Evolutionary conservation across 2,797 vertebrate species (phyloP).

Genomic region (Zenarchopterus dispar): DNA sequence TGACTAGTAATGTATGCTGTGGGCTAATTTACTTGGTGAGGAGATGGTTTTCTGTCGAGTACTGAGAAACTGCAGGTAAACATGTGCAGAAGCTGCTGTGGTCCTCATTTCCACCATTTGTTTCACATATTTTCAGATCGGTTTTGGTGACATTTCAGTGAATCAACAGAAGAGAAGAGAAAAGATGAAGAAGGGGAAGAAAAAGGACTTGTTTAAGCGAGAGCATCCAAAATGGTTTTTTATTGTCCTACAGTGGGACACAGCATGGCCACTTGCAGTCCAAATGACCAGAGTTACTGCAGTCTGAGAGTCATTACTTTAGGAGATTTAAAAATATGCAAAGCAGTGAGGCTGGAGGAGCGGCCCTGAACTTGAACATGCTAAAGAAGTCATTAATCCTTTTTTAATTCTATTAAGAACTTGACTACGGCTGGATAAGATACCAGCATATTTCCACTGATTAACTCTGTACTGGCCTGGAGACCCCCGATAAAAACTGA

Average conservation of each 20-base stretch:
- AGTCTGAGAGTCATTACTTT: slow-evolving; percentile 66
- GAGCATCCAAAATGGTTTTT: slow-evolving; percentile 63
- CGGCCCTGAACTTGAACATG: slow-evolving; percentile 64
- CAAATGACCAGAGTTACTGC: slow-evolving; percentile 53
- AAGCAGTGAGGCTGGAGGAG: slow-evolving; percentile 52
- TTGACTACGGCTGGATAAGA: slow-evolving; percentile 69
- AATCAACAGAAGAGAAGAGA: slow-evolving; percentile 28
- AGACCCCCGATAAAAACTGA: slow-evolving; percentile 44
- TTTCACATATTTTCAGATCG: slow-evolving; percentile 10
- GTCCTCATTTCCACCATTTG: neutral
- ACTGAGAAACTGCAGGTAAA: slow-evolving; percentile 14
- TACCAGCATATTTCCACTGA: slow-evolving; percentile 61
- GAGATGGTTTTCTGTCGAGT: slow-evolving; percentile 1
- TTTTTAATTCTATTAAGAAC: slow-evolving; percentile 81
- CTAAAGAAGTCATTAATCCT: slow-evolving; percentile 80
- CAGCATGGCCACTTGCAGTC: slow-evolving; percentile 48
- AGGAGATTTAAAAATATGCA: slow-evolving; percentile 72
- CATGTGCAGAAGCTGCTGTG: neutral
- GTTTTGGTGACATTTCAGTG: slow-evolving; percentile 26
- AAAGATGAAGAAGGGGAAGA: slow-evolving; percentile 19
- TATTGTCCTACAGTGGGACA: slow-evolving; percentile 58
- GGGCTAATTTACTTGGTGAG: slow-evolving; percentile 33
- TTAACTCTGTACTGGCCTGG: slow-evolving; percentile 43
- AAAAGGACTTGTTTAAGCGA: slow-evolving; percentile 38
- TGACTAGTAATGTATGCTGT: neutral